Conservation (phyloP, 2,113 vertebrate genomes). For the Sula dactylatra region DNA sequence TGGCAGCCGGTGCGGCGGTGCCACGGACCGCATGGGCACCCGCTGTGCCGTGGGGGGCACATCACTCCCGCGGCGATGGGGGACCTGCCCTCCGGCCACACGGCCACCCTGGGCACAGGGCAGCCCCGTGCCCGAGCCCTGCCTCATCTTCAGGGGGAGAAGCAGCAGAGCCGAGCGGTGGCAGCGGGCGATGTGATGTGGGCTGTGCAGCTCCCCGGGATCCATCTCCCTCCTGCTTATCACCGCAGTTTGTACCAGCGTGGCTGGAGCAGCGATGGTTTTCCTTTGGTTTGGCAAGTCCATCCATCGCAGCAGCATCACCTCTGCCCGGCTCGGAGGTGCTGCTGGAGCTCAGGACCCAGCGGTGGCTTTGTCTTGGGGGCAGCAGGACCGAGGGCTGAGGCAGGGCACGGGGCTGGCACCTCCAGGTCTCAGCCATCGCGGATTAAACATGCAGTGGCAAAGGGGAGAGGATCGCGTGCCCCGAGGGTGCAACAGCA, state of each 20-base stretch:
- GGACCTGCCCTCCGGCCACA: not conserved
- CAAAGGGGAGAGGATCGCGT: accelerated
- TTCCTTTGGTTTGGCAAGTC: not conserved
- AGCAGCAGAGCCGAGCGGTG: accelerated
- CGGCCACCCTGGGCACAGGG: too few species aligned
- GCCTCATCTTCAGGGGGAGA: not conserved
- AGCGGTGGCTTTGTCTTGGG: accelerated
- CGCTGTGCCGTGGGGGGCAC: not conserved
- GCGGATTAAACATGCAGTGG: accelerated
- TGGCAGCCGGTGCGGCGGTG: not conserved
- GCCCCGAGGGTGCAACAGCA: not conserved
- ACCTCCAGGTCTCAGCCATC: not conserved
- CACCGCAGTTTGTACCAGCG: accelerated
- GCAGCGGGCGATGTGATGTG: not conserved
- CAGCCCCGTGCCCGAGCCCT: not conserved
- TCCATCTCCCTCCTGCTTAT: not conserved
- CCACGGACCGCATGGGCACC: accelerated
- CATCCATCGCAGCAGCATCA: not conserved
- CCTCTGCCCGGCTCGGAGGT: accelerated
- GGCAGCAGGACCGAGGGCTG: not conserved
- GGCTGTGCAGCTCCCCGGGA: not conserved
- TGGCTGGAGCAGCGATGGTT: not conserved
- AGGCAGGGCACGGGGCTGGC: not conserved
- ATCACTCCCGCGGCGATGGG: accelerated
- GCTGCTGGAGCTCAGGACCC: not conserved